Evolutionary conservation across 2,888 invertebrate genomes (phyloP).

Genomic region (Clitarchus hookeri): DNA sequence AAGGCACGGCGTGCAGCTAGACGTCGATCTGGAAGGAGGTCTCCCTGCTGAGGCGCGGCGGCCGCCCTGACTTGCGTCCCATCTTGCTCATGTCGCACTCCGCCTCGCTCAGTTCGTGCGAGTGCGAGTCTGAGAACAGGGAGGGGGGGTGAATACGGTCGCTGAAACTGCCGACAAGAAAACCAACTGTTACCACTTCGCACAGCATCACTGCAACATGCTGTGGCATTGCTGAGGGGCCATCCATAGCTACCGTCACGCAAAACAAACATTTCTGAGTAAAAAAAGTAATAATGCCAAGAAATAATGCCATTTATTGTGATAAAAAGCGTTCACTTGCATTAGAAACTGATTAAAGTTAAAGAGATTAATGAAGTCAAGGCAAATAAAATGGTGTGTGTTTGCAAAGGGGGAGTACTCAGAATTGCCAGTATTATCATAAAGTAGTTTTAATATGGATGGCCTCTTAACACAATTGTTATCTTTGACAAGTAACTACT

Average conservation of each 20-base stretch:
- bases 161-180: constrained; percentile 67
- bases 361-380: too few relatives aligned
- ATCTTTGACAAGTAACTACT: too few relatives aligned
- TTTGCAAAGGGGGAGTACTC: too few relatives aligned
- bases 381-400: too few relatives aligned
- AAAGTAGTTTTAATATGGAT: too few relatives aligned
- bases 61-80: constrained; percentile 48
- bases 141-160: constrained; percentile 85
- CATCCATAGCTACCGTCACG: background rate
- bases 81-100: constrained; percentile 56
- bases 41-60: constrained; percentile 47
- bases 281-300: too few relatives aligned
- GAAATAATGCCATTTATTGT: too few relatives aligned
- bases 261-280: too few relatives aligned
- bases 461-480: too few relatives aligned
- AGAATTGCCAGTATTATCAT: too few relatives aligned
- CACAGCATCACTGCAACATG: background rate
- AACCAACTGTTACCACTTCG: background rate
- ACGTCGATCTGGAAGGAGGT: constrained; percentile 77
- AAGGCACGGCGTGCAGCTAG: constrained; percentile 51
- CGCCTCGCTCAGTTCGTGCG: constrained; percentile 54
- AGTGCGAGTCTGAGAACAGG: constrained; percentile 73
- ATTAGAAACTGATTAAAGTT: too few relatives aligned
- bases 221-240: background rate
- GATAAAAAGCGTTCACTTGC: too few relatives aligned